Percentiles rank a stretch among this genome's conserved stretches.
phyloP scores from a whole-genome alignment of 2,797 vertebrate species.

The Diglossa cyanea region DNA sequence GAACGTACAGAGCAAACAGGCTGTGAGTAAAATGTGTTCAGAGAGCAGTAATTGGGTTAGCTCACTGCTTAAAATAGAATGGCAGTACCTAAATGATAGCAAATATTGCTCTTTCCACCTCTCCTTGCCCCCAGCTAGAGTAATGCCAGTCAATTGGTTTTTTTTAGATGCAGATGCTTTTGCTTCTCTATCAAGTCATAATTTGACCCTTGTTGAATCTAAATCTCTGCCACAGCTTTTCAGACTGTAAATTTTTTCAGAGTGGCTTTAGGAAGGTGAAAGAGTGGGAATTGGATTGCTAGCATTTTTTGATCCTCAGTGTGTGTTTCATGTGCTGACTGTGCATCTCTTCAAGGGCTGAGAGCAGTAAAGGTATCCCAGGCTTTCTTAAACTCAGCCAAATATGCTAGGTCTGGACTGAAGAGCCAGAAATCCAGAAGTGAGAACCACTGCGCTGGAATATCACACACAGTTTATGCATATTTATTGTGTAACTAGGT shows the following conservation, averaged over 20 bases:
- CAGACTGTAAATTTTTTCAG: not conserved
- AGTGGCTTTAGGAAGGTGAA: not conserved
- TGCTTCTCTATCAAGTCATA: not conserved
- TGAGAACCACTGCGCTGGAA: not conserved
- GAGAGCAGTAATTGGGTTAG: not conserved
- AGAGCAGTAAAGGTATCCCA: not conserved
- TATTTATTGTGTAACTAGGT: not conserved
- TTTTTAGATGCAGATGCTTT: not conserved
- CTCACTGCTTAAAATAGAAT: not conserved
- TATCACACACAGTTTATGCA: not conserved
- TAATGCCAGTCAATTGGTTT: not conserved
- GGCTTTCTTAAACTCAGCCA: not conserved
- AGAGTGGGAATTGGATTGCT: not conserved
- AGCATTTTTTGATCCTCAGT: not conserved
- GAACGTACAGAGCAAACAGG: not conserved
- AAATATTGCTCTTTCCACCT: not conserved
- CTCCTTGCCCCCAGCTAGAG: not conserved
- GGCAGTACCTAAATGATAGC: not conserved
- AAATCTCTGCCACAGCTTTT: not conserved
- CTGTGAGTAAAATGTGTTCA: not conserved
- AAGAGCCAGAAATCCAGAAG: not conserved
- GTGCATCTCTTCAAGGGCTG: not conserved
- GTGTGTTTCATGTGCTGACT: not conserved
- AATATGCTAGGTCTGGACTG: not conserved
- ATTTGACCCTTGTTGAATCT: not conserved